These are phyloP conservation scores for Lasioglossum baleicum DNA, from an alignment of 1,140 invertebrate genomes.

Conservation along the genomic window DNA sequence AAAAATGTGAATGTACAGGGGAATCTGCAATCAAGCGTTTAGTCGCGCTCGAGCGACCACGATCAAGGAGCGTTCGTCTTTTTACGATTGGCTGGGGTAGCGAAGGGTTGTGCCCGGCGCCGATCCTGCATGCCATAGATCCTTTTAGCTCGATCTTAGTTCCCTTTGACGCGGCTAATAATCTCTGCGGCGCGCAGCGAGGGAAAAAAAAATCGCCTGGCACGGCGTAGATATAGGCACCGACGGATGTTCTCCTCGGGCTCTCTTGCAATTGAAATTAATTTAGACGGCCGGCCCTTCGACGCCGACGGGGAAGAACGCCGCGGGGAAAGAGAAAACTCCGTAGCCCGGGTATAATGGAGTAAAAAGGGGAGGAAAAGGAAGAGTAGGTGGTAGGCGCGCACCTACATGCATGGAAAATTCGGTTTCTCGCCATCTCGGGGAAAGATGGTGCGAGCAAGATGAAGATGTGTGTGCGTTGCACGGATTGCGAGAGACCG, in stretches of 20 bases:
- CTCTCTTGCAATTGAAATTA: constrained; percentile 63
- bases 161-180: constrained; percentile 10
- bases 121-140: too few relatives aligned
- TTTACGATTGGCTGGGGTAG: too few relatives aligned
- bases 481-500: constrained; percentile 45
- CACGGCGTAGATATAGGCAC: neutral
- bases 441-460: constrained; percentile 10
- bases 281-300: constrained; percentile 58
- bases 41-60: too few relatives aligned
- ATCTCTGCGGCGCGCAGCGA: neutral
- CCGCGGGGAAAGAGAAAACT: neutral
- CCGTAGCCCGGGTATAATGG: neutral
- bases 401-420: constrained; percentile 13
- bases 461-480: constrained; percentile 56
- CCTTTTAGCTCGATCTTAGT: constrained; percentile 2
- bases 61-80: too few relatives aligned
- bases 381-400: neutral
- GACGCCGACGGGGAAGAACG: neutral
- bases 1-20: too few relatives aligned
- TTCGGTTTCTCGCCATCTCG: constrained; percentile 45
- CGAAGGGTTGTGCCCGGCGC: too few relatives aligned
- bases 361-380: constrained; percentile 31
- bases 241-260: constrained; percentile 16
- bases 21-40: too few relatives aligned
- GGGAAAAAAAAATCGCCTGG: constrained; percentile 32